Evolutionary conservation across 2,113 vertebrate genomes (phyloP).

Genomic region (Crotalus viridis): DNA sequence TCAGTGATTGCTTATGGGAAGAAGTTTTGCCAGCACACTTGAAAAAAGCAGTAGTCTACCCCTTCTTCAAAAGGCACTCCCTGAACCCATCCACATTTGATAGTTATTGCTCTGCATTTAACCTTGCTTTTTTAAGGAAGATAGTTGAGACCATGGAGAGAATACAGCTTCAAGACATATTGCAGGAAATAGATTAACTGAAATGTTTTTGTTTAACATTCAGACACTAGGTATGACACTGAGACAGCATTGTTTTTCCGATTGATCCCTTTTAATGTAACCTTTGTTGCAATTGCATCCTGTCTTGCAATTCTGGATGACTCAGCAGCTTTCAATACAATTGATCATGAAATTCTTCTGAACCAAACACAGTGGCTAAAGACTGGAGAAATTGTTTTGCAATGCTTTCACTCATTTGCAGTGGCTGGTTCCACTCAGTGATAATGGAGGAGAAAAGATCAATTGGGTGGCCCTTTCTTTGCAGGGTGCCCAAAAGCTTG

Average conservation of each 20-base stretch:
- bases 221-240: not conserved
- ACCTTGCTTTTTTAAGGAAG: not conserved
- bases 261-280: not conserved
- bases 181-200: not conserved
- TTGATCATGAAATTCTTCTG: not conserved
- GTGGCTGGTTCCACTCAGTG: not conserved
- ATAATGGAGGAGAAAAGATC: not conserved
- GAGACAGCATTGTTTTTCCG: not conserved
- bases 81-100: not conserved
- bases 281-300: not conserved
- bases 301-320: not conserved
- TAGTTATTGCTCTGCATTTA: not conserved
- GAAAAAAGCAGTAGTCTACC: not conserved
- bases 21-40: not conserved
- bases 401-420: not conserved
- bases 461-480: not conserved
- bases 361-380: not conserved
- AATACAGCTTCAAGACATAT: not conserved
- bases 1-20: not conserved
- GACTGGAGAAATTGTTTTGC: not conserved
- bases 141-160: not conserved
- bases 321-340: not conserved
- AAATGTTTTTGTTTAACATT: not conserved
- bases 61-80: not conserved
- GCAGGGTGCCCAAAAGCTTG: not conserved